Conservation (phyloP, 2,113 vertebrate species). For the Hippocampus comes region DNA sequence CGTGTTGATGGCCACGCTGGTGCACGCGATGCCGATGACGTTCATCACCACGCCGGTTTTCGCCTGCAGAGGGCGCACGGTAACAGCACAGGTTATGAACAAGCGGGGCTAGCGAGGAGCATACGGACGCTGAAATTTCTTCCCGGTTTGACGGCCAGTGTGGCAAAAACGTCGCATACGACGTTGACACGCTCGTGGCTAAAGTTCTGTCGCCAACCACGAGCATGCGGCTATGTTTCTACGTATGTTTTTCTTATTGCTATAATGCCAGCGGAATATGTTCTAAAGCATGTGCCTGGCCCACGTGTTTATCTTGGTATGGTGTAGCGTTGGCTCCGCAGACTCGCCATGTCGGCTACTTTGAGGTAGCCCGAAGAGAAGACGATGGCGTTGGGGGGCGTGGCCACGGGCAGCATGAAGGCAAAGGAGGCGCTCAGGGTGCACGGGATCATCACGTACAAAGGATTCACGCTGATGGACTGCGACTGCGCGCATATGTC, state of each 20-base stretch:
- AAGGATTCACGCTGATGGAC: slow-evolving; percentile 81
- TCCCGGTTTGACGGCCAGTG: too few species aligned
- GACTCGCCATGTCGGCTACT: slow-evolving; percentile 90
- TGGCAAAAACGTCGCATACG: background rate
- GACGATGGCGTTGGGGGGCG: slow-evolving; percentile 90
- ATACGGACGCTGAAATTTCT: background rate
- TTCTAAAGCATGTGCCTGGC: background rate
- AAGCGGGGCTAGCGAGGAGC: background rate
- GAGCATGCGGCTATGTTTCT: background rate
- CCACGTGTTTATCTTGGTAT: background rate
- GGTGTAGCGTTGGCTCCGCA: background rate
- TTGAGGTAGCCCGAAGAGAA: slow-evolving; percentile 86
- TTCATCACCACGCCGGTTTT: slow-evolving; percentile 88
- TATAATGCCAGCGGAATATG: too few species aligned
- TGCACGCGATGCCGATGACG: slow-evolving; percentile 81
- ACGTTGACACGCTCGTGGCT: background rate
- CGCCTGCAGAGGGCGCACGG: slow-evolving; percentile 67
- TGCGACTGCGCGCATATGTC: slow-evolving; percentile 68
- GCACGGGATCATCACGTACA: slow-evolving; percentile 92
- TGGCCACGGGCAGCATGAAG: slow-evolving; percentile 96
- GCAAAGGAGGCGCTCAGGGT: slow-evolving; percentile 91
- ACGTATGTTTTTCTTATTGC: too few species aligned
- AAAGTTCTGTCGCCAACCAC: background rate
- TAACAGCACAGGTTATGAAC: background rate
- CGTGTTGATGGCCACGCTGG: slow-evolving; percentile 86